A percentile compares a stretch with the other conserved stretches of the same genome.
Conservation (phyloP, 2,113 vertebrate genomes). For the Thymallus thymallus region DNA sequence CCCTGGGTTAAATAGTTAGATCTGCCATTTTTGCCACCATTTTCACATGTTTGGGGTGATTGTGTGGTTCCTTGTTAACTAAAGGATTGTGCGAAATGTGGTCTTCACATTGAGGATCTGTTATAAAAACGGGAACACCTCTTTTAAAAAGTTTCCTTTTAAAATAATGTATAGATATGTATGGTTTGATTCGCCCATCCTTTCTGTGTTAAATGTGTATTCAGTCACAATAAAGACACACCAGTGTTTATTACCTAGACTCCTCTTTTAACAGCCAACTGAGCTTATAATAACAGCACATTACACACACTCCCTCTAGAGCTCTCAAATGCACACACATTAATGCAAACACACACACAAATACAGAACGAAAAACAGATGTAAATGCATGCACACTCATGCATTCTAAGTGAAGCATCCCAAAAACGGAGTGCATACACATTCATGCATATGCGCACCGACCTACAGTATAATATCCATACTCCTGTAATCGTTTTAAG, state of each 20-base stretch:
- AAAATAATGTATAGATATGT: constrained; percentile 56
- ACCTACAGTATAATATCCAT: constrained; percentile 28
- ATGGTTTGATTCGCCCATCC: constrained; percentile 50
- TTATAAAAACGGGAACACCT: constrained; percentile 19
- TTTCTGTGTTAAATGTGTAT: constrained; percentile 64
- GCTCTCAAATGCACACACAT: background rate
- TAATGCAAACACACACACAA: background rate
- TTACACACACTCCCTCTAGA: constrained; percentile 1
- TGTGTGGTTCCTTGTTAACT: background rate
- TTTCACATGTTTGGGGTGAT: constrained; percentile 36
- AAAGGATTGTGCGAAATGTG: constrained; percentile 37
- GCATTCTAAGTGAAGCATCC: constrained; percentile 5
- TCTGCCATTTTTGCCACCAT: constrained; percentile 38
- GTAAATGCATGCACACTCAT: background rate
- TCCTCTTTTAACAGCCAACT: background rate
- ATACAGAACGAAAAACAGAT: too few species aligned
- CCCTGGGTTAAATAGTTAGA: constrained; percentile 25
- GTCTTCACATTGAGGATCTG: constrained; percentile 76
- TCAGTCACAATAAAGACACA: constrained; percentile 71
- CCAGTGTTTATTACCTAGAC: constrained; percentile 40
- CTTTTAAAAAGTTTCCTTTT: constrained; percentile 45
- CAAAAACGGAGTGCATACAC: background rate
- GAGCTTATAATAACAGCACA: background rate
- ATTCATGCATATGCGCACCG: constrained; percentile 4
- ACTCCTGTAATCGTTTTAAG: constrained; percentile 44